Evolutionary conservation across 2,888 invertebrate species (phyloP), one percentile per base, ranked within the genome.

Genomic region (Philereme vetulata): DNA sequence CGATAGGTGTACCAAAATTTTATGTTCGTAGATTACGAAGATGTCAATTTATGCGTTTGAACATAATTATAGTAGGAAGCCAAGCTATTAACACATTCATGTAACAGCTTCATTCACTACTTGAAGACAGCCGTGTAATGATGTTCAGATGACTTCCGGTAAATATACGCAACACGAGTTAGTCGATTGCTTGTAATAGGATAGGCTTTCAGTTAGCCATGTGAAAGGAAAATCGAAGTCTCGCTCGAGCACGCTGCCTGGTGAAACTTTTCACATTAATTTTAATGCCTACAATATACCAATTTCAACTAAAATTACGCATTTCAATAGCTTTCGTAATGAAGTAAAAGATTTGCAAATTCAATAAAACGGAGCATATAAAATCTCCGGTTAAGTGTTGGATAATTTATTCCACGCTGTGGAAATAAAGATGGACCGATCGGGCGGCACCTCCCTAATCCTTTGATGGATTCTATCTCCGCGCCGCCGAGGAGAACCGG

Each of bases 401-500:
- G 76, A 87, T 89, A 88, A 90, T 89, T 88, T 90, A 90, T 90
- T 87, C 86, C 79, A 80, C 86, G 81, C 84, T 80, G 61, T 72
- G 81, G 75, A 83, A 86, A 86, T 85, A 82, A 78, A 82, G 83
- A 84, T 78, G 80, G 83, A 85, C 80, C 84, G 85, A 86, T 85
- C 80, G 74, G 76, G 80, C 80, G 84, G 85, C 82, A 78, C 75
- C 76, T 80, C 85, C 51, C 49, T 82, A 90, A 92, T 91, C 91
- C 88, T 88, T 89, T 90, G 90, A 92, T 90, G 88, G 90, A 91
- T 90, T 86, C 81, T 72, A 75, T 78, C 77, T 78, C 72, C 76
- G 74, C 78, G 81, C 78, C 65, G 54, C 56, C 76, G 78, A 74
- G 70, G 21, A 74, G 85, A 83, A 80, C 81, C 78, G 80, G 81